phyloP scores from a whole-genome alignment of 2,888 invertebrate genomes.

The Cremastinae sp. region DNA sequence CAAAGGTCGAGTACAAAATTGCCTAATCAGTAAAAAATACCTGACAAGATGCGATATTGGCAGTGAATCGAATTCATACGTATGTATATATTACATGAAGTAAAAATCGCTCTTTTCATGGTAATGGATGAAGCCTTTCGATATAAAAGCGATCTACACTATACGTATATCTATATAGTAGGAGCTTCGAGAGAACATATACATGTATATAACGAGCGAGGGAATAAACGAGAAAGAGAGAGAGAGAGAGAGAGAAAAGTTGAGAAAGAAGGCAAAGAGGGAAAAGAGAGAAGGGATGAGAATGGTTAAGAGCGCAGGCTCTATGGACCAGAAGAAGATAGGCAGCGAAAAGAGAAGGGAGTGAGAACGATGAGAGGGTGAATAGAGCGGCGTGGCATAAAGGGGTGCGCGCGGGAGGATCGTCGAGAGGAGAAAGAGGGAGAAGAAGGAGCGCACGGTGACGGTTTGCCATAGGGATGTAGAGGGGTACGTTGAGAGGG shows the following conservation, averaged over 20 bases:
- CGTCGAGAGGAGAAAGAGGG: constrained; percentile 37
- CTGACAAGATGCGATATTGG: not conserved
- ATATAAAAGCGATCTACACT: constrained; percentile 29
- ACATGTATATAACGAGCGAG: constrained; percentile 4
- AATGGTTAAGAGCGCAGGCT: constrained; percentile 56
- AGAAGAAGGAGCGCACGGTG: constrained; percentile 47
- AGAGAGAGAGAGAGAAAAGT: constrained; percentile 28
- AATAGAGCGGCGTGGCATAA: constrained; percentile 56
- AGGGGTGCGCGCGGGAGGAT: constrained; percentile 53
- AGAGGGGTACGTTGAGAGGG: constrained; percentile 75
- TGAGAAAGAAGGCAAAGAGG: constrained; percentile 36
- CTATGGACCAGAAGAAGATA: constrained; percentile 56
- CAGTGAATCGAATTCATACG: not conserved
- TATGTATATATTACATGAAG: constrained; percentile 2
- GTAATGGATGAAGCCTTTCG: constrained; percentile 24
- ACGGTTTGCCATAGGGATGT: constrained; percentile 68
- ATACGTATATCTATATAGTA: constrained; percentile 18
- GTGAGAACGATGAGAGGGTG: constrained; percentile 56
- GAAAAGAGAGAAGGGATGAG: constrained; percentile 52
- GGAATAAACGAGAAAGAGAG: constrained; percentile 3
- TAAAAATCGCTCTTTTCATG: constrained; percentile 7
- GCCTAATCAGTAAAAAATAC: constrained; percentile 6
- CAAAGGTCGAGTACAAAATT: not conserved
- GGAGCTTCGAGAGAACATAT: constrained; percentile 8
- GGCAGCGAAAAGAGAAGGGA: constrained; percentile 23